Base-by-base conservation (phyloP, 2,797 vertebrate genomes). In the Ceyx erithaca region DNA sequence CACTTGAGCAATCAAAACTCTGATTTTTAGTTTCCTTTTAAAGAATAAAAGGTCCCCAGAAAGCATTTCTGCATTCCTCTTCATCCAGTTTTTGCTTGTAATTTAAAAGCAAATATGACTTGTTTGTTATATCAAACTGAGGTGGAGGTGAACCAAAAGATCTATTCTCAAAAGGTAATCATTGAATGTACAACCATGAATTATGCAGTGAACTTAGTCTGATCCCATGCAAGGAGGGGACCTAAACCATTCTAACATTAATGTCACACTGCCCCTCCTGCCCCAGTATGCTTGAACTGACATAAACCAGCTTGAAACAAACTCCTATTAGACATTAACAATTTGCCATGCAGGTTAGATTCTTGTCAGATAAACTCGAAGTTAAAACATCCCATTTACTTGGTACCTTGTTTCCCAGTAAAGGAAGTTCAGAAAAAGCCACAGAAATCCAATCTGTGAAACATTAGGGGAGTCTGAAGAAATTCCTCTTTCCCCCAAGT, bases 361-460 rank as follows among this genome's bases (percentile, higher is more conserved):
- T 94, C 82, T 94, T 95, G 61, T 89, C 89, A 94, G 93, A 96
- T 91, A 95, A 96, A 96, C 41, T 90, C 55, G 63, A 70, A 95
- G 78, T 76, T 96, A 96, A 97, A 93, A 89, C 80, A 91, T 94
- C 75, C 87, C 88, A 89, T 95, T 94, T 95, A 92, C 78, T 95
- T 97, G 80, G 87, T 95, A 96, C 96, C 81, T 91, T 94, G 85
- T 96, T 98, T 98, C 91, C 91, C 80, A 94, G 92, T 77, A 95
- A 94, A 96, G 96, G 96, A 98, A 97, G 96, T 95, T 77, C 91
- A 37, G 90, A 57, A 79, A 94, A 92, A 91, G 76, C 70, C 87
- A 93, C 85, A 96, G 98, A 97, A 98, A 98, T 91, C 83, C 92
- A 97, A 98, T 98, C 96, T 95, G 87, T 91, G 86, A 95, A 97